Evolutionary conservation across 1,140 invertebrate genomes (phyloP).

Genomic region (Panulirus ornatus): DNA sequence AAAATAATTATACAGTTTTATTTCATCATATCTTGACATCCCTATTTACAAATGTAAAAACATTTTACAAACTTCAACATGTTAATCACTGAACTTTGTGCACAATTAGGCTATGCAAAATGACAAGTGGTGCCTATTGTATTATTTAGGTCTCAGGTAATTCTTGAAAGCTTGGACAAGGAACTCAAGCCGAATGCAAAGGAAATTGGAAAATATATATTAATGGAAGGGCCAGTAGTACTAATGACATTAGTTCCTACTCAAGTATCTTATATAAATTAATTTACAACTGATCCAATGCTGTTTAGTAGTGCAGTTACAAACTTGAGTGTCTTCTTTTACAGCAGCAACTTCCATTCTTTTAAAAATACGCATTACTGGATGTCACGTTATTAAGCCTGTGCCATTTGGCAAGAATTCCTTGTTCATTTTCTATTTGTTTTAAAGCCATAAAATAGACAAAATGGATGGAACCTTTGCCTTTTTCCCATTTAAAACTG

Average conservation of each 20-base stretch:
- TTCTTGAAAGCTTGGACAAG: slow-evolving; percentile 9
- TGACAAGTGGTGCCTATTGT: slow-evolving; percentile 48
- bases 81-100: slow-evolving; percentile 71
- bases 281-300: no score
- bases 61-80: slow-evolving; percentile 72
- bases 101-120: slow-evolving; percentile 69
- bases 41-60: slow-evolving; percentile 73
- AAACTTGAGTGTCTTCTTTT: no score
- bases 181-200: background rate
- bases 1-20: slow-evolving; percentile 71
- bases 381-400: no score
- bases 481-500: background rate
- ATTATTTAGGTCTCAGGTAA: background rate
- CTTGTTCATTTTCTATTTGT: slow-evolving; percentile 3
- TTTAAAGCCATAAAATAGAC: slow-evolving; percentile 2
- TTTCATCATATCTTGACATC: slow-evolving; percentile 64
- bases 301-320: no score
- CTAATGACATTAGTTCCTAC: background rate
- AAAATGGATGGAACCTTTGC: slow-evolving; percentile 8
- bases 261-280: no score
- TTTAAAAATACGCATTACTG: no score
- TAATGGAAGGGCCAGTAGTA: background rate
- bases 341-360: no score
- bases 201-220: background rate
- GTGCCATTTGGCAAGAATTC: slow-evolving; percentile 10